Evolutionary conservation across 2,888 invertebrate genomes (phyloP).

Genomic region (Phoronis australis): DNA sequence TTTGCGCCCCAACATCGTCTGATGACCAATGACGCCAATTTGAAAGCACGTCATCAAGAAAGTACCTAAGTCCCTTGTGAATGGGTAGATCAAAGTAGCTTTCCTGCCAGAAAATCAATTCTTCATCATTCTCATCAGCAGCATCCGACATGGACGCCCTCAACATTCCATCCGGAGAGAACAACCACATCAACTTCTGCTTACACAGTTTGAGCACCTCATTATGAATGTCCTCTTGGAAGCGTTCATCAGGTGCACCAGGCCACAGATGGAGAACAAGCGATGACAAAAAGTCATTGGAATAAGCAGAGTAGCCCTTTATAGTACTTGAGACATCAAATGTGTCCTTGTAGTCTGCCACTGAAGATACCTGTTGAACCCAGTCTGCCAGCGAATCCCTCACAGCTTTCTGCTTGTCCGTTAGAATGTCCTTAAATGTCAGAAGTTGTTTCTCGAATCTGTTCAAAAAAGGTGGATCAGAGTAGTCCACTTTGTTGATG

Average conservation of each 20-base stretch:
- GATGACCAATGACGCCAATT: too few species aligned
- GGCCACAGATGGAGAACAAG: neutral
- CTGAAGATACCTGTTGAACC: neutral
- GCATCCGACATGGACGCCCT: neutral
- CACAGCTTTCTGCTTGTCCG: neutral
- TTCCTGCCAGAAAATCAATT: neutral
- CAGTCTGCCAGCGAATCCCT: neutral
- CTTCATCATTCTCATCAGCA: too few species aligned
- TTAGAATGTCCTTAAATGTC: slow-evolving; percentile 7
- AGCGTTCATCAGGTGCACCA: neutral
- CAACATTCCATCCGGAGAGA: slow-evolving; percentile 7
- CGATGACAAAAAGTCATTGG: neutral
- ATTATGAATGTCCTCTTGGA: neutral
- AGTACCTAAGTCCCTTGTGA: slow-evolving; percentile 2
- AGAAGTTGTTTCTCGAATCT: slow-evolving; percentile 24
- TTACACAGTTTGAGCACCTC: slow-evolving; percentile 1
- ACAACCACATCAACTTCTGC: neutral
- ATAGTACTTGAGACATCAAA: too few species aligned
- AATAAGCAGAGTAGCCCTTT: neutral
- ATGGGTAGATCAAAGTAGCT: slow-evolving; percentile 3
- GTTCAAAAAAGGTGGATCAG: slow-evolving; percentile 19
- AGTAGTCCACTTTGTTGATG: slow-evolving; percentile 5
- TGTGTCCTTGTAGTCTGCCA: neutral
- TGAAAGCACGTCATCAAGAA: too few species aligned
- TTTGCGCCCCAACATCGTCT: slow-evolving; percentile 1